These are phyloP conservation scores for Phoeniculus purpureus DNA, from an alignment of 2,797 vertebrate genomes.

Conservation along the genomic window DNA sequence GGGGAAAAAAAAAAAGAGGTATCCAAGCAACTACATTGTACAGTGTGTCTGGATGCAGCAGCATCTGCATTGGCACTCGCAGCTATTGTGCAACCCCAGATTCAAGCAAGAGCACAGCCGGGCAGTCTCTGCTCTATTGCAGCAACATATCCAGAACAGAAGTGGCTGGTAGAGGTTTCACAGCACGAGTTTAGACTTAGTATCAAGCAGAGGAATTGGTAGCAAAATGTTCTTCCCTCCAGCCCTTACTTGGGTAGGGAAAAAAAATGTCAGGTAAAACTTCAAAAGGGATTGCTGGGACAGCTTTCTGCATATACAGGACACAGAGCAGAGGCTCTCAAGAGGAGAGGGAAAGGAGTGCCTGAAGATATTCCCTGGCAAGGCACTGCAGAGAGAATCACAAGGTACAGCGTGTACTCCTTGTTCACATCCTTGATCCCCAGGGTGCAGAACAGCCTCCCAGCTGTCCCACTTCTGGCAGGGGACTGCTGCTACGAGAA, in stretches of 20 bases:
- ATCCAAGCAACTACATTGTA: conserved; percentile 70
- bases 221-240: not conserved
- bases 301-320: not conserved
- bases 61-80: not conserved
- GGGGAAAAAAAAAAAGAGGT: conserved; percentile 13
- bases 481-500: not conserved
- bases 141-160: conserved; percentile 29
- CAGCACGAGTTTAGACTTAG: not conserved
- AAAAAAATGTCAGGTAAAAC: not conserved
- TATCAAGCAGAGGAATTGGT: not conserved
- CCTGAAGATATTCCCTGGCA: conserved; percentile 39
- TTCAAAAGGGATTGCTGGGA: conserved; percentile 34
- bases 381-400: not conserved
- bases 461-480: not conserved
- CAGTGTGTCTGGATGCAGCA: conserved; percentile 37
- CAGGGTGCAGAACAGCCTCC: not conserved
- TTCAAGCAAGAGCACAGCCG: conserved; percentile 18
- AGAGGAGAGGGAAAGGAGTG: not conserved
- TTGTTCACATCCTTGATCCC: not conserved
- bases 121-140: not conserved
- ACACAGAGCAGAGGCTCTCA: conserved; percentile 1
- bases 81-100: conserved; percentile 26
- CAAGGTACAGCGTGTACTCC: not conserved
- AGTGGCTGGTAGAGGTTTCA: not conserved
- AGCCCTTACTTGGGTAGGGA: not conserved